Percentiles rank a stretch among this genome's conserved stretches.
Evolutionary conservation across 2,797 vertebrate genomes (phyloP).

Genomic region (Buceros bicornis): DNA sequence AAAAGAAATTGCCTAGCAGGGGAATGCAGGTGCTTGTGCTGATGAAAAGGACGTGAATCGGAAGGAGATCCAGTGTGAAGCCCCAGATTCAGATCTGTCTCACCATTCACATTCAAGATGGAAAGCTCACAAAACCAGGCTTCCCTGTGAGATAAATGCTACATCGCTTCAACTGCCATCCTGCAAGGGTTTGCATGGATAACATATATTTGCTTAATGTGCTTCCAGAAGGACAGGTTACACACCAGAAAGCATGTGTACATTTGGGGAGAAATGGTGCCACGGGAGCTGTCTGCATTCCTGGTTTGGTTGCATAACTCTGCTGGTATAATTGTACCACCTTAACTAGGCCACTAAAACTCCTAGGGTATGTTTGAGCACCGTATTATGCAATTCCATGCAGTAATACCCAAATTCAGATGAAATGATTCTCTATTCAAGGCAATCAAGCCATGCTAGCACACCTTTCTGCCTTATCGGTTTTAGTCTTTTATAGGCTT

Average conservation of each 20-base stretch:
- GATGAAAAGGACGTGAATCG: not conserved
- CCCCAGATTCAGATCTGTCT: not conserved
- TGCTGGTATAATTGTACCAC: conserved; percentile 11
- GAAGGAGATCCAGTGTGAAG: not conserved
- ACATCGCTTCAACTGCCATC: rapidly evolving
- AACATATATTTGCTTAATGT: not conserved
- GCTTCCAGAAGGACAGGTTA: too few relatives aligned
- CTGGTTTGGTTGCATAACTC: conserved; percentile 11
- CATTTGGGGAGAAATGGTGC: not conserved
- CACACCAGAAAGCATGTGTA: too few relatives aligned
- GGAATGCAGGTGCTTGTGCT: rapidly evolving
- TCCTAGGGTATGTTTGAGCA: not conserved
- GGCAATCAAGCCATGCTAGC: not conserved
- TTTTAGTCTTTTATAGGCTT: not conserved
- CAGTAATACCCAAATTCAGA: conserved; percentile 14
- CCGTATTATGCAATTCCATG: conserved; percentile 21
- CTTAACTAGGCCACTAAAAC: conserved; percentile 54
- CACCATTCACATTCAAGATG: not conserved
- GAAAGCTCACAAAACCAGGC: not conserved
- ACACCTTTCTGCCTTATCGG: not conserved
- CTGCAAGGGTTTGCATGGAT: rapidly evolving
- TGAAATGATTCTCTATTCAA: not conserved
- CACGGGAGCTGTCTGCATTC: not conserved
- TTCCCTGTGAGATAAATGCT: not conserved
- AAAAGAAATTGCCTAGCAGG: not conserved